Evolutionary conservation across 1,140 invertebrate genomes (phyloP).

Genomic region (Caenorhabditis briggsae): DNA sequence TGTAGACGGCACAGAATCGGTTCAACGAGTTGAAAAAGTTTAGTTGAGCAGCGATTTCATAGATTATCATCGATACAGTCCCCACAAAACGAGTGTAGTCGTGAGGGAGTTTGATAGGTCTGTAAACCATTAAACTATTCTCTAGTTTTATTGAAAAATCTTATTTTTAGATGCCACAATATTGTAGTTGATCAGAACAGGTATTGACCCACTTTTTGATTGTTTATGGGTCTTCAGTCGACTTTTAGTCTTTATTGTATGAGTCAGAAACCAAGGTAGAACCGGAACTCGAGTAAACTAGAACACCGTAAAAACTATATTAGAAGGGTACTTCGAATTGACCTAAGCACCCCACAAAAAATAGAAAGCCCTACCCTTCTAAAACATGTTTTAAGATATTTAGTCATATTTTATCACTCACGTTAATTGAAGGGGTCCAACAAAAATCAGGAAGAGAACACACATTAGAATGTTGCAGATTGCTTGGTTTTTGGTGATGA

Average conservation of each 20-base stretch:
- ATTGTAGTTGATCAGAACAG: slow-evolving; percentile 4
- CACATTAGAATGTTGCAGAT: slow-evolving; percentile 38
- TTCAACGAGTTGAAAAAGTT: slow-evolving; percentile 43
- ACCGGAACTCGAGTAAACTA: too few species aligned
- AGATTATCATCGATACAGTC: slow-evolving; percentile 32
- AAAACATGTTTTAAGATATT: too few species aligned
- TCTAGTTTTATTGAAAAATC: neutral
- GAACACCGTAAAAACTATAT: too few species aligned
- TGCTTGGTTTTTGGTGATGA: slow-evolving; percentile 30
- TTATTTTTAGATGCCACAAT: neutral
- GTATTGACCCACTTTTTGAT: too few species aligned
- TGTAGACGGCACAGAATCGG: slow-evolving; percentile 36
- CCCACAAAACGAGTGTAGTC: neutral
- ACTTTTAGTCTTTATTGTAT: too few species aligned
- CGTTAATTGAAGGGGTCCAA: slow-evolving; percentile 18
- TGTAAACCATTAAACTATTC: neutral
- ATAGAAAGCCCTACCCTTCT: too few species aligned
- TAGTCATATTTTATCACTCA: neutral
- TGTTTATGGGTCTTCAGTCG: too few species aligned
- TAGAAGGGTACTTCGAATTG: too few species aligned
- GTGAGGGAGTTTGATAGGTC: neutral
- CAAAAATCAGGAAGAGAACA: slow-evolving; percentile 6
- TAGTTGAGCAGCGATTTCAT: slow-evolving; percentile 33
- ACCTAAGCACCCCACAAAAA: too few species aligned
- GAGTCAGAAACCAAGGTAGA: too few species aligned